Base-by-base conservation (phyloP, 1,140 invertebrate species). In the Drosophila lacertosa region DNA sequence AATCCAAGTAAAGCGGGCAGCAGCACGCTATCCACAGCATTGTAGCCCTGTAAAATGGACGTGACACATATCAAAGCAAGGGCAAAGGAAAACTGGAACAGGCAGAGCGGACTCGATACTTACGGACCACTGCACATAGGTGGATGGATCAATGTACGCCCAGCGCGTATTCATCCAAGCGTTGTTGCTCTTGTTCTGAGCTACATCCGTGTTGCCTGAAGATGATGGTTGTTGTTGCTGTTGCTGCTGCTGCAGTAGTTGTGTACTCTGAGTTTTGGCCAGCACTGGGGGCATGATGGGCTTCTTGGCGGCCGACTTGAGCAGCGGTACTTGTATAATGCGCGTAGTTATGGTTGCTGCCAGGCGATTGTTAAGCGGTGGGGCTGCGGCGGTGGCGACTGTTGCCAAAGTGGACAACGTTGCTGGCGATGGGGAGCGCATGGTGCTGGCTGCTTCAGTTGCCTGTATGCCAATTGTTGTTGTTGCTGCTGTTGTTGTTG, bases 51-150 rank as follows among this genome's bases (percentile, higher is more conserved):
- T 42, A 15, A 39, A 26, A 0, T 5, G 60, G 16, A 4, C 29
- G n/a, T 3, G 22, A 26, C 1, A 13, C 16, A 20, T 4, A 20
- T 39, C 13, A 26, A 13, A 5, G 2, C 35, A 16, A 26, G 51
- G 35, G 2, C 20, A 29, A 4, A 26, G 22, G 1, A 7, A 37
- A 18, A 51, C 9, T 11, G 37, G 33, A 33, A 0, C 26, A 6
- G 11, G 5, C n/a, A 42, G 33, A 33, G 0, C 26, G 7, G 11
- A 4, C n/a, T 11, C 9, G 18, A 45, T 69, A 75, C 93, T 93
- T 81, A 94, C 94, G 89, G 93, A 93, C 94, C 93, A 94, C 84
- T 94, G 94, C 74, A 94, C 93, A 77, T 94, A 93, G 26, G 93
- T 93, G 3, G 94, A 93, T n/a, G 93, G 92, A 88, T 94, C 93